These are phyloP conservation scores for Manis crassicaudata DNA, from an alignment of 2,797 vertebrate genomes.

Conservation along the genomic window DNA sequence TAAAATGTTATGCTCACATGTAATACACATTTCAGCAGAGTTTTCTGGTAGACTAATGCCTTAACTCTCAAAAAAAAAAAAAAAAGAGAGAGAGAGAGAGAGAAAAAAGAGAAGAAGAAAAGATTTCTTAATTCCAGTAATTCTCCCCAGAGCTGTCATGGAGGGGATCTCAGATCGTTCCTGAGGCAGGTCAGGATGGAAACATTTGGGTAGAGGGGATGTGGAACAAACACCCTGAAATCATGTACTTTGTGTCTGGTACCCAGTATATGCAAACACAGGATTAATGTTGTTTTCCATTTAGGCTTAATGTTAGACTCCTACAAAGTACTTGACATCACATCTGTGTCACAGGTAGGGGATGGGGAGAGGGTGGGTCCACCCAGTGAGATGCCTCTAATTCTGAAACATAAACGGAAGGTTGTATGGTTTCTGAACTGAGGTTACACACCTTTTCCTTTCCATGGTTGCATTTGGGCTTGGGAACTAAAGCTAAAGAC, in stretches of 20 bases:
- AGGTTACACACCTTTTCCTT: background rate
- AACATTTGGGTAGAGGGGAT: background rate
- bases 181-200: background rate
- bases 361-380: background rate
- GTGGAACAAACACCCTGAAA: background rate
- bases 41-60: background rate
- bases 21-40: background rate
- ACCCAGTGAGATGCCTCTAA: background rate
- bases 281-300: background rate
- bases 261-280: background rate
- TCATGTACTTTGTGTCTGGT: background rate
- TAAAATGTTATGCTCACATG: background rate
- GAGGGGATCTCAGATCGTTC: background rate
- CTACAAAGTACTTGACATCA: background rate
- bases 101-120: background rate
- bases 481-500: conserved; percentile 50
- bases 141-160: background rate
- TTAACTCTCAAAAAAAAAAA: background rate
- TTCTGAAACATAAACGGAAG: conserved; percentile 33
- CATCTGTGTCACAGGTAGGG: background rate
- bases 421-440: background rate
- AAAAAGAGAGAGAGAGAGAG: too few species aligned
- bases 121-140: background rate
- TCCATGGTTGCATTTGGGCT: background rate
- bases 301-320: background rate